Conservation (phyloP, 1,140 invertebrate genomes). For the Rhagoletis zephyria region DNA sequence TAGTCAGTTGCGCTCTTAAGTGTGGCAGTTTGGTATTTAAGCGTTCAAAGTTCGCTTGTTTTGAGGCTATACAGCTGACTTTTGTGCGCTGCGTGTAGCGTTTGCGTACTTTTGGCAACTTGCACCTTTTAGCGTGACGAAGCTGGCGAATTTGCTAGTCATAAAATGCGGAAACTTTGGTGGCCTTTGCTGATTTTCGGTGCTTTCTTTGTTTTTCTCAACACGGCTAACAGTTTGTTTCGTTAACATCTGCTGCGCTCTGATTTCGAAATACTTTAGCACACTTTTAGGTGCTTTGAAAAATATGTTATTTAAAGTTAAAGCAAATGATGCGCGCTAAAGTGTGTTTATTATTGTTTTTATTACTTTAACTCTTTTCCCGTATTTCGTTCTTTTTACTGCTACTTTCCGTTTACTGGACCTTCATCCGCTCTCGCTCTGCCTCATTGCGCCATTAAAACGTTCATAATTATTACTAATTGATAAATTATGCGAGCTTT, state of each 20-base stretch:
- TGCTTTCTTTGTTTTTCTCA: not conserved
- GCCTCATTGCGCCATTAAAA: not conserved
- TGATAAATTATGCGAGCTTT: slow-evolving; percentile 8
- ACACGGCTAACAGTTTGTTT: not conserved
- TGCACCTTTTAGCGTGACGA: not conserved
- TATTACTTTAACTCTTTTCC: not conserved
- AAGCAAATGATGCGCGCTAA: slow-evolving; percentile 12
- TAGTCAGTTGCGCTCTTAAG: too few relatives aligned
- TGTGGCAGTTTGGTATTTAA: not conserved
- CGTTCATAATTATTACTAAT: slow-evolving; percentile 23
- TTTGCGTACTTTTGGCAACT: not conserved
- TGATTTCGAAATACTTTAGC: not conserved
- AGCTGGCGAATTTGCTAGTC: not conserved
- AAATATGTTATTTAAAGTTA: slow-evolving; percentile 27
- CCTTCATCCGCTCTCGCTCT: not conserved
- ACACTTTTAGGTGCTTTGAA: slow-evolving; percentile 34
- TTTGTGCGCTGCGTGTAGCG: not conserved
- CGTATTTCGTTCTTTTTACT: not conserved
- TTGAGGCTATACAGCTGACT: slow-evolving; percentile 9
- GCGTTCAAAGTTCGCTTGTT: slow-evolving; percentile 29
- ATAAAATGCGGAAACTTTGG: slow-evolving; percentile 28
- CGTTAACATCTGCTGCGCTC: not conserved
- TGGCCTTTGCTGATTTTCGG: not conserved
- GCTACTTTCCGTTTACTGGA: not conserved
- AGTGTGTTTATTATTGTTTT: slow-evolving; percentile 36